Conservation (phyloP, 2,888 invertebrate species). For the Xestia ashworthii region DNA sequence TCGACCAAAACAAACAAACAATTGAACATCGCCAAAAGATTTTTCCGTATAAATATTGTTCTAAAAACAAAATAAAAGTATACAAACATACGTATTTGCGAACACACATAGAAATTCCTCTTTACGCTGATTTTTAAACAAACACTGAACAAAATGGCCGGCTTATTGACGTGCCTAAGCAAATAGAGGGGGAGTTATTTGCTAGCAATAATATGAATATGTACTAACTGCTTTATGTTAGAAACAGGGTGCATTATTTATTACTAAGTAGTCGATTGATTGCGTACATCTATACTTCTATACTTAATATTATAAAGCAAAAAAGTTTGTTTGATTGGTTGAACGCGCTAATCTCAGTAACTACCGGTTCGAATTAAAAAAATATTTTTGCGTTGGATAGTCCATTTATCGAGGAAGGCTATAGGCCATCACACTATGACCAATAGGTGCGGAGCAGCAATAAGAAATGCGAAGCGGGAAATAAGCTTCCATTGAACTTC, state of each 20-base stretch:
- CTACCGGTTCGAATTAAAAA: too few species aligned
- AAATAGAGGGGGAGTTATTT: conserved; percentile 83
- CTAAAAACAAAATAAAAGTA: conserved; percentile 62
- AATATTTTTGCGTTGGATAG: too few species aligned
- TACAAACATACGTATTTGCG: conserved; percentile 66
- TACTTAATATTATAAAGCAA: too few species aligned
- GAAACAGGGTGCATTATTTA: conserved; percentile 61
- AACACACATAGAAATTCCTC: conserved; percentile 66
- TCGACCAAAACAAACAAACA: conserved; percentile 36
- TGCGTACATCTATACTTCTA: too few species aligned
- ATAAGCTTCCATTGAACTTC: too few species aligned
- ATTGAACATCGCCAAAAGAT: conserved; percentile 34
- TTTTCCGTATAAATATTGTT: conserved; percentile 52
- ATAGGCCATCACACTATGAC: too few species aligned
- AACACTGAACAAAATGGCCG: conserved; percentile 71
- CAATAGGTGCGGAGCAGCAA: too few species aligned
- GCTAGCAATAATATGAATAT: conserved; percentile 69
- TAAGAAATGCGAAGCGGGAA: too few species aligned
- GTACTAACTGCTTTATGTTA: conserved; percentile 67
- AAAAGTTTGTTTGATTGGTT: too few species aligned
- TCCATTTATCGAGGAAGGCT: too few species aligned
- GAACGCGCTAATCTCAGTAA: too few species aligned
- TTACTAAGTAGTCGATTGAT: conserved; percentile 16
- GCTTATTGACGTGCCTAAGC: conserved; percentile 77
- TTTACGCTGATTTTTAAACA: conserved; percentile 78